These are phyloP conservation scores for Thymallus thymallus DNA, from an alignment of 2,113 vertebrate species.

Conservation along the genomic window DNA sequence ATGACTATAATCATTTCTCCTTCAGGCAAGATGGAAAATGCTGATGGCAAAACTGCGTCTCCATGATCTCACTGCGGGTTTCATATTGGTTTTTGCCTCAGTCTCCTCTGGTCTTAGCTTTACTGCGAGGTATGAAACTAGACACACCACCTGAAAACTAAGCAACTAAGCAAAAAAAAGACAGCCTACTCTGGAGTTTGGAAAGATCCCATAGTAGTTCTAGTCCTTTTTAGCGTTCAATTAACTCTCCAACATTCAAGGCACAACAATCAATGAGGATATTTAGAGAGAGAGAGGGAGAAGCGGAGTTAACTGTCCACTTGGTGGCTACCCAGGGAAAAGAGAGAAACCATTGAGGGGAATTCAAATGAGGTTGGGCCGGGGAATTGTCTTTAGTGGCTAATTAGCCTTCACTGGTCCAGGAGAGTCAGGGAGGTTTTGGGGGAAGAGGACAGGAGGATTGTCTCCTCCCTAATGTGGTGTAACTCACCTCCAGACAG, in stretches of 20 bases:
- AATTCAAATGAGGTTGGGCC: slow-evolving; percentile 19
- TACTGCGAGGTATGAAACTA: background rate
- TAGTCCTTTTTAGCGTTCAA: slow-evolving; percentile 24
- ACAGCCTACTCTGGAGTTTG: background rate
- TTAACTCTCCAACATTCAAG: slow-evolving; percentile 19
- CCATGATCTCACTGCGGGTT: background rate
- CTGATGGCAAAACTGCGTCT: slow-evolving; percentile 7
- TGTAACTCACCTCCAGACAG: too few relatives aligned
- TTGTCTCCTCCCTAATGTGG: too few relatives aligned
- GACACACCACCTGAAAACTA: background rate
- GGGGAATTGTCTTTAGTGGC: too few relatives aligned
- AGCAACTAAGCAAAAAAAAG: background rate
- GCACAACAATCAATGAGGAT: slow-evolving; percentile 25
- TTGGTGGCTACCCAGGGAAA: slow-evolving; percentile 23
- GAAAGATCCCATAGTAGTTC: background rate
- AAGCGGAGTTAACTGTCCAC: slow-evolving; percentile 9
- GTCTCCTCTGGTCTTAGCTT: background rate
- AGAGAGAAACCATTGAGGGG: background rate
- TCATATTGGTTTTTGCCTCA: background rate
- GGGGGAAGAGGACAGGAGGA: too few relatives aligned
- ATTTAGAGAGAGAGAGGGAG: slow-evolving; percentile 13
- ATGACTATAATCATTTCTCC: slow-evolving; percentile 14
- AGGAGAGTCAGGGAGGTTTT: too few relatives aligned
- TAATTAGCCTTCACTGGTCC: too few relatives aligned
- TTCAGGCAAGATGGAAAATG: slow-evolving; percentile 17